phyloP scores from a whole-genome alignment of 2,797 vertebrate species.

The Hyperoplus immaculatus region DNA sequence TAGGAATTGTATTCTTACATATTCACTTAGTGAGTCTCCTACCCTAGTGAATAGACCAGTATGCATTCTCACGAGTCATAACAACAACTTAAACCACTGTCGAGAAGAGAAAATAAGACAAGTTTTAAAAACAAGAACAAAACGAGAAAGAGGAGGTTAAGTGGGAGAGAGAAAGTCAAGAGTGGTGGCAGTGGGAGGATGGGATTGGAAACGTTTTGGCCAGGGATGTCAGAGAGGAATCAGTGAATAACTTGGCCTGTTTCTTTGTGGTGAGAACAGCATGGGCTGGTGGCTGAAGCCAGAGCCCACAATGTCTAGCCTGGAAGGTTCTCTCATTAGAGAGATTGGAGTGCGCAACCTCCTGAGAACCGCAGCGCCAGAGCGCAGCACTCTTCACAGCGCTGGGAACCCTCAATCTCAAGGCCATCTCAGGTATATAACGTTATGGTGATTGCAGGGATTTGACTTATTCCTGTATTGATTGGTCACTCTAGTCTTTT shows the following conservation, averaged over 20 bases:
- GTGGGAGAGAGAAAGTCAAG: constrained; percentile 58
- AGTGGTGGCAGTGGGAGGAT: constrained; percentile 68
- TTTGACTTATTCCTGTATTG: constrained; percentile 13
- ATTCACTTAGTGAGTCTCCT: constrained; percentile 17
- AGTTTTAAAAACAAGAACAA: constrained; percentile 48
- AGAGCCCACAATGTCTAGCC: constrained; percentile 85
- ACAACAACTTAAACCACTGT: constrained; percentile 43
- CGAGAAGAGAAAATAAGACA: constrained; percentile 47
- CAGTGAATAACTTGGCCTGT: constrained; percentile 84
- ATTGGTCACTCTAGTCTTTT: constrained; percentile 36
- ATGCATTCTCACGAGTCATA: constrained; percentile 33
- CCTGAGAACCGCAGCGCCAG: constrained; percentile 70
- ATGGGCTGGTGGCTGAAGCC: constrained; percentile 81
- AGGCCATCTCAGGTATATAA: constrained; percentile 72
- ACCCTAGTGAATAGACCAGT: constrained; percentile 10
- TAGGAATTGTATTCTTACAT: constrained; percentile 1
- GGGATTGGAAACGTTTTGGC: constrained; percentile 77
- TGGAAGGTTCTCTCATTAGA: constrained; percentile 87
- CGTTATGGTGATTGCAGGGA: constrained; percentile 23
- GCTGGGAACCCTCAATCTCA: constrained; percentile 62
- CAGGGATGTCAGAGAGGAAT: constrained; percentile 81
- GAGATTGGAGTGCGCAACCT: constrained; percentile 76
- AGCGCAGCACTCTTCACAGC: constrained; percentile 57
- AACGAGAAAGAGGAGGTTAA: constrained; percentile 51
- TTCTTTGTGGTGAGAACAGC: constrained; percentile 85